Percentiles rank a stretch among this genome's conserved stretches.
These are phyloP conservation scores for Hemiscyllium ocellatum DNA, from an alignment of 2,113 vertebrate species.

Conservation along the genomic window DNA sequence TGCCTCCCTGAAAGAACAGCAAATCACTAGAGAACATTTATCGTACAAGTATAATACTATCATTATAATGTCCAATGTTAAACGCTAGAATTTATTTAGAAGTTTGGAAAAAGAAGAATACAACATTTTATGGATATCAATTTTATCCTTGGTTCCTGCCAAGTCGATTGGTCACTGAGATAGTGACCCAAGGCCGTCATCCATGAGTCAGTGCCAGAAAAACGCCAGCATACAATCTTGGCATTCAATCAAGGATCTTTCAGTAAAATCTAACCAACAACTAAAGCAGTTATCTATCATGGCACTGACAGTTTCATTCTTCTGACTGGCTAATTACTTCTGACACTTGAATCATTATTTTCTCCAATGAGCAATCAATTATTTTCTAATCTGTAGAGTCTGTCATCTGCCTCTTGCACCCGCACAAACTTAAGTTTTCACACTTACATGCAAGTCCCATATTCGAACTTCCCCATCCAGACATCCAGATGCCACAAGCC, in stretches of 20 bases:
- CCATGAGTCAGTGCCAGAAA: background rate
- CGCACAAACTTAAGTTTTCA: background rate
- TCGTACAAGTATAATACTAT: background rate
- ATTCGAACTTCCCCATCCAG: constrained; percentile 97
- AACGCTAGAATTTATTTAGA: background rate
- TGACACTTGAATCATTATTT: background rate
- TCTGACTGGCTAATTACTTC: background rate
- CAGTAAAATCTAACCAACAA: background rate
- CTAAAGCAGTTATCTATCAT: background rate
- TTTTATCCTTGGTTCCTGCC: background rate
- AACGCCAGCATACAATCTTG: background rate
- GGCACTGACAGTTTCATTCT: background rate
- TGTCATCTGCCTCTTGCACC: too few species aligned
- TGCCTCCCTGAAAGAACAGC: constrained; percentile 74
- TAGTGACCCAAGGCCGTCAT: background rate
- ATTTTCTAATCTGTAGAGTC: background rate
- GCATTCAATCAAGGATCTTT: background rate
- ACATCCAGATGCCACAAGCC: constrained; percentile 95
- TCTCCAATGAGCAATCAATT: background rate
- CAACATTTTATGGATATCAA: background rate
- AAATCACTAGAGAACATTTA: background rate
- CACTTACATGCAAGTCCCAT: constrained; percentile 96
- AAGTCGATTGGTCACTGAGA: background rate
- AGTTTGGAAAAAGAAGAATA: background rate
- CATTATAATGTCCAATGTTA: background rate